phyloP scores from a whole-genome alignment of 2,113 vertebrate species.

The Callocephalon fimbriatum region DNA sequence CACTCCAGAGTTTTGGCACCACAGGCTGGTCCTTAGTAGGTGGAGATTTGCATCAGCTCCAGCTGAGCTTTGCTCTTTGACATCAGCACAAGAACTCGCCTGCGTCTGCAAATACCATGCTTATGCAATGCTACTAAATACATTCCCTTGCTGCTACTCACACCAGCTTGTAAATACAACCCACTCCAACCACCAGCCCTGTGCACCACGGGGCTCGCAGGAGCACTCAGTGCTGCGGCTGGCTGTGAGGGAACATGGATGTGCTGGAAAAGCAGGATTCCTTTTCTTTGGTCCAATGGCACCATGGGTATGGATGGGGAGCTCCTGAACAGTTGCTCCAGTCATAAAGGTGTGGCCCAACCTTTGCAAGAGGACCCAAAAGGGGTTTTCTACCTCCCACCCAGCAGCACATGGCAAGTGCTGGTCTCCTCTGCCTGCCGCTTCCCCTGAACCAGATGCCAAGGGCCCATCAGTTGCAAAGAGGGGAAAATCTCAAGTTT shows the following conservation, averaged over 20 bases:
- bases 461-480: background rate
- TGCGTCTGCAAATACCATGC: constrained; percentile 1
- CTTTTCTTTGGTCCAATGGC: fast-evolving
- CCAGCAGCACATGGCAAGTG: background rate
- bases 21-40: constrained; percentile 1
- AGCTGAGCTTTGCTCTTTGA: constrained; percentile 56
- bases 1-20: constrained; percentile 29
- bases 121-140: constrained; percentile 20
- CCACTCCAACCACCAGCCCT: fast-evolving
- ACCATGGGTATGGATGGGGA: fast-evolving
- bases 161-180: background rate
- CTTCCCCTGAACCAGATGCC: background rate
- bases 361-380: background rate
- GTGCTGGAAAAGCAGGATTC: background rate
- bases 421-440: background rate
- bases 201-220: fast-evolving
- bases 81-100: constrained; percentile 28
- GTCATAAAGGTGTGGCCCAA: background rate
- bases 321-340: background rate
- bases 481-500: background rate
- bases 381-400: background rate
- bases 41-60: constrained; percentile 16
- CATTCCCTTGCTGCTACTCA: background rate
- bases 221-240: fast-evolving
- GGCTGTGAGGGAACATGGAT: fast-evolving